phyloP scores from a whole-genome alignment of 2,888 invertebrate genomes.

The Erebia palarica region DNA sequence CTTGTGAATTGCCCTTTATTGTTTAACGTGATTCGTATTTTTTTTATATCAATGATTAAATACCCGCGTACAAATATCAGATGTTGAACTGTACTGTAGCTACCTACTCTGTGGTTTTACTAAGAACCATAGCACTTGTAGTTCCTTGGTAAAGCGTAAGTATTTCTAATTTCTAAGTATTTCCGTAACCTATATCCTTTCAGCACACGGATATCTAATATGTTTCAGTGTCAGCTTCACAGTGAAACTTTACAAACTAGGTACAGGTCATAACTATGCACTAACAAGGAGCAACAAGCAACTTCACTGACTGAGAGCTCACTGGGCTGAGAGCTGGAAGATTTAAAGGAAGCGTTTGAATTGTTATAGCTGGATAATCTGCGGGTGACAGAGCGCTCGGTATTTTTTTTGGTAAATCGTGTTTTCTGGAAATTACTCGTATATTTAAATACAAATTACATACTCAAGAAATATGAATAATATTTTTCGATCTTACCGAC shows the following conservation, averaged over 20 bases:
- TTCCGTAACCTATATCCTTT: background rate
- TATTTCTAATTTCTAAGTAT: background rate
- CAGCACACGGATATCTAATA: background rate
- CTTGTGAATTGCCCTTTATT: too few relatives aligned
- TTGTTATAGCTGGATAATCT: background rate
- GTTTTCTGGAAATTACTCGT: too few relatives aligned
- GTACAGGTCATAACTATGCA: background rate
- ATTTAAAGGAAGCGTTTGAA: background rate
- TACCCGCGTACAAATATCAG: too few relatives aligned
- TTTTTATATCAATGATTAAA: background rate
- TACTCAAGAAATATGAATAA: too few relatives aligned
- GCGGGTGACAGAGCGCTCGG: background rate
- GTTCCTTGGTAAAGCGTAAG: background rate
- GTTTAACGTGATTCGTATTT: background rate
- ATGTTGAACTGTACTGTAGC: too few relatives aligned
- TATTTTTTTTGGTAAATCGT: too few relatives aligned
- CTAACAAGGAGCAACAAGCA: conserved; percentile 1
- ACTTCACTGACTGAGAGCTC: background rate
- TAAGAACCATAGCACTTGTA: background rate
- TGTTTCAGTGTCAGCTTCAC: conserved; percentile 3
- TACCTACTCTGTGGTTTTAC: background rate
- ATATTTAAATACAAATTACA: too few relatives aligned
- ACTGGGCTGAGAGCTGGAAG: background rate
- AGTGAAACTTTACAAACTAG: conserved; percentile 16
- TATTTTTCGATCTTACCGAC: too few relatives aligned